A percentile compares a stretch with the other conserved stretches of the same genome.
phyloP scores from a whole-genome alignment of 2,113 vertebrate genomes.

The Rutilus rutilus region DNA sequence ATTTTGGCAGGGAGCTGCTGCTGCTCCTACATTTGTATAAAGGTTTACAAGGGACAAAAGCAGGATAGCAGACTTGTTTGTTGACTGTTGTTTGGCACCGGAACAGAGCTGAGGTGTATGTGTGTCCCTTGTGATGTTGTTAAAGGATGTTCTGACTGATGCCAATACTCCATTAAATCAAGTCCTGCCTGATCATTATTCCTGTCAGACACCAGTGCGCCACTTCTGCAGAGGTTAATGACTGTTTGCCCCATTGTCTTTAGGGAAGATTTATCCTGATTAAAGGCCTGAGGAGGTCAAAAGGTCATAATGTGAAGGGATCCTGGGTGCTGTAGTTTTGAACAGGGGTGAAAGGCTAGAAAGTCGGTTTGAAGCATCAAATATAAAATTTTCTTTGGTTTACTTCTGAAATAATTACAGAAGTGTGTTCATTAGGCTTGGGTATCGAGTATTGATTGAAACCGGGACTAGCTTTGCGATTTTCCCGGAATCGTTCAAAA shows the following conservation, averaged over 20 bases:
- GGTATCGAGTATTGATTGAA: too few relatives aligned
- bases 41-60: background rate
- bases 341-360: background rate
- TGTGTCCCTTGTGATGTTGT: background rate
- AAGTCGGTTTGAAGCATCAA: background rate
- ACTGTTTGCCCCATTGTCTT: conserved; percentile 48
- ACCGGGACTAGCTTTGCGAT: too few relatives aligned
- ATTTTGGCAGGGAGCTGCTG: background rate
- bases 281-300: conserved; percentile 47
- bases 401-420: background rate
- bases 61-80: background rate
- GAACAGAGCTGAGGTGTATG: background rate
- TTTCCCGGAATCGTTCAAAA: too few relatives aligned
- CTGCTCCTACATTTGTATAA: background rate
- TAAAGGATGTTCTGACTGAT: conserved; percentile 20
- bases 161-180: conserved; percentile 32
- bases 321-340: background rate
- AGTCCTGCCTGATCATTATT: conserved; percentile 40
- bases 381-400: background rate
- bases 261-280: conserved; percentile 50
- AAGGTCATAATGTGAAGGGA: conserved; percentile 21
- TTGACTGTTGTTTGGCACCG: background rate
- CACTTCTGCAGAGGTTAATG: conserved; percentile 48
- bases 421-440: too few relatives aligned
- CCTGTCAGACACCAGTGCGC: background rate